Evolutionary conservation across 1,140 invertebrate species (phyloP), one percentile per base, ranked within the genome.

Genomic region (Atta cephalotes): DNA sequence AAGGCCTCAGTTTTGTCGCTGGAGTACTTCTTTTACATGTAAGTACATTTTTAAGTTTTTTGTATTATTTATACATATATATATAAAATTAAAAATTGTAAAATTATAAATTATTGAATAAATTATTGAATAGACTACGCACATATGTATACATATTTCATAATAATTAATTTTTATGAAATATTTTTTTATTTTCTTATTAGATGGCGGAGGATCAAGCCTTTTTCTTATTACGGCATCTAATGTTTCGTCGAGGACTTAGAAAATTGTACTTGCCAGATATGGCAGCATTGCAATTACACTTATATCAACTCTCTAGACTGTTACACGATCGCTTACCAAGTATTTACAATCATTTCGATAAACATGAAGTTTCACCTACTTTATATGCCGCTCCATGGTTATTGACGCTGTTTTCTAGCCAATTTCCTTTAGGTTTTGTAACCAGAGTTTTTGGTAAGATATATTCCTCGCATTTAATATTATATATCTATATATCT

Each of bases 341-440:
- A 0, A 97, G 98, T 70, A 95, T 99, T 60, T 98, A 99, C 93
- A 96, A 97, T 35, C 98, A 99, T 95, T 97, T 99, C 90, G 98
- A 99, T 91, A 96, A 96, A 63, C 96, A 98, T 91, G 98, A 99
- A 94, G 98, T 99, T 6, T 97, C 97, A 0, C 98, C 98, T 0
- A 98, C 98, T 0, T 95, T 99, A 14, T 99, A 99, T 94, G 98
- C 98, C 1, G 98, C 99, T 0, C 98, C 98, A 0, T 99, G 98
- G 98, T 97, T 99, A 89, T 96, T 99, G 0, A 99, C 99, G 0
- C 95, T 99, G 14, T 99, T 99, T 95, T 98, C 98, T 18, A 99
- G 98, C 25, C 98, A 99, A 95, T 99, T 99, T 95, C 98, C 98
- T 0, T 95, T 99, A n/a, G 98, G 98, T 16, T 99, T 99, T 95